These are phyloP conservation scores for Nomada goodeniana DNA, from an alignment of 2,888 invertebrate genomes.

Conservation along the genomic window DNA sequence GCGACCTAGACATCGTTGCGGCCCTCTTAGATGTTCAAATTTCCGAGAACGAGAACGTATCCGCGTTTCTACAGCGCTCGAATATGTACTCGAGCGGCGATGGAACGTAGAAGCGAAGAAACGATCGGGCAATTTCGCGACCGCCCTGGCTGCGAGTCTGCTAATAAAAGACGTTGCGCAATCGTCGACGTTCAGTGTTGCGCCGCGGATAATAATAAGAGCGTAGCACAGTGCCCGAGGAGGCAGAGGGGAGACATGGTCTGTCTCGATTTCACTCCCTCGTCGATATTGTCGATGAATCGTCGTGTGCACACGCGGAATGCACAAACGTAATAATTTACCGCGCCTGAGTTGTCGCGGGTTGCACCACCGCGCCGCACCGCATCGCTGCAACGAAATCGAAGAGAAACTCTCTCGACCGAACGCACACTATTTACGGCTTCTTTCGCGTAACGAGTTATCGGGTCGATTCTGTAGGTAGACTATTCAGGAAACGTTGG, in stretches of 20 bases:
- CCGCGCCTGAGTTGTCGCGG: conserved; percentile 54
- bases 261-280: background rate
- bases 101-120: conserved; percentile 48
- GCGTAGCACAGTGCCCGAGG: conserved; percentile 40
- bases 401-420: conserved; percentile 54
- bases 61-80: conserved; percentile 54
- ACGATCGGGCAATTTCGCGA: conserved; percentile 69
- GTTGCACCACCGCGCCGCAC: conserved; percentile 31
- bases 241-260: background rate
- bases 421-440: conserved; percentile 44
- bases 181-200: conserved; percentile 68
- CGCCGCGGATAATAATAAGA: conserved; percentile 74
- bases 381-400: conserved; percentile 51
- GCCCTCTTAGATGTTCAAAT: conserved; percentile 59
- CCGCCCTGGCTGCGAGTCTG: conserved; percentile 63
- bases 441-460: conserved; percentile 21
- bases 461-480: background rate
- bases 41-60: conserved; percentile 41
- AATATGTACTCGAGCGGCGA: conserved; percentile 53
- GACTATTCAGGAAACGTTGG: background rate
- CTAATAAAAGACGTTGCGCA: conserved; percentile 80
- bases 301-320: conserved; percentile 46
- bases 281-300: conserved; percentile 39
- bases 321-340: conserved; percentile 61
- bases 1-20: conserved; percentile 72